phyloP scores from a whole-genome alignment of 2,113 vertebrate species.

The Pseudopodoces humilis region DNA sequence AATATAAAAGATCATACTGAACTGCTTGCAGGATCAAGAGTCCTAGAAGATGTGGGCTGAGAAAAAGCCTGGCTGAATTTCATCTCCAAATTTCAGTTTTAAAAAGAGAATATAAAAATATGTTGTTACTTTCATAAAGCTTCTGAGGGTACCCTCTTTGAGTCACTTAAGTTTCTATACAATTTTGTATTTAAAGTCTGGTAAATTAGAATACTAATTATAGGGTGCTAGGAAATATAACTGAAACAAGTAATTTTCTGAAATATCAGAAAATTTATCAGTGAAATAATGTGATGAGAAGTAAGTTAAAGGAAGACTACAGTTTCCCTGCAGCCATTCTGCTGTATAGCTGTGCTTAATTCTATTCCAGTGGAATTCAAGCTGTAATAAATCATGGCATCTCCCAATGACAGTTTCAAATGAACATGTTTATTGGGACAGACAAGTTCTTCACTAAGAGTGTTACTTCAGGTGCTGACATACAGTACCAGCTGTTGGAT shows the following conservation, averaged over 20 bases:
- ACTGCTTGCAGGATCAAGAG: background rate
- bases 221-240: background rate
- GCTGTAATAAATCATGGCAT: conserved; percentile 73
- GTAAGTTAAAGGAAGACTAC: background rate
- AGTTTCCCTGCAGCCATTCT: background rate
- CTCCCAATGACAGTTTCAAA: conserved; percentile 70
- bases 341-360: background rate
- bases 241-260: background rate
- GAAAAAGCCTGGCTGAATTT: background rate
- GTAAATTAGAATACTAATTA: background rate
- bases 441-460: conserved; percentile 71
- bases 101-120: background rate
- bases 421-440: conserved; percentile 69
- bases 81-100: background rate
- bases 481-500: conserved; percentile 62
- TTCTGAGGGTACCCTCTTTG: background rate
- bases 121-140: background rate
- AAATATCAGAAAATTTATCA: background rate
- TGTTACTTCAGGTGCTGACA: conserved; percentile 68
- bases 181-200: background rate
- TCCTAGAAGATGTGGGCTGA: background rate
- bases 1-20: background rate
- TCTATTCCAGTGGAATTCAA: conserved; percentile 21
- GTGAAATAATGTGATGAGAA: background rate
- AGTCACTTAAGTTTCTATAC: background rate